Evolutionary conservation across 2,888 invertebrate genomes (phyloP), one percentile per base, ranked within the genome.

Genomic region (Andrena camellia): DNA sequence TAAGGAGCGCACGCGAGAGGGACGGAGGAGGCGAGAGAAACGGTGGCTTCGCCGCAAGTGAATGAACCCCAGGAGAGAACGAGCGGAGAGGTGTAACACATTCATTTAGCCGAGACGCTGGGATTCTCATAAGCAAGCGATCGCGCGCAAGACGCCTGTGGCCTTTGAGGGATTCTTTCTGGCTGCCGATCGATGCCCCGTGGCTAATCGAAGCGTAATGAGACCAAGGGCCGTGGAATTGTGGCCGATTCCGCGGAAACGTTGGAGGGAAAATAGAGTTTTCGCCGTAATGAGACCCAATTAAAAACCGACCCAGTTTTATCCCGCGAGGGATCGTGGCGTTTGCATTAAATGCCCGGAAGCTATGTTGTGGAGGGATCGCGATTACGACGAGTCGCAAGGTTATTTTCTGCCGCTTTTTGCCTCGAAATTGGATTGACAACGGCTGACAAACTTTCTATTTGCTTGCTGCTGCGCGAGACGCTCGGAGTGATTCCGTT

Each of bases 1-100:
- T 74, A 71, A 82, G 70, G 80, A 87, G 86, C 78, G 73, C 83
- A 63, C 52, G 62, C 26, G 33, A 42, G 52, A 67, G 33, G 35
- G 42, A 42, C 33, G 63, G 74, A 62, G 42, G 26, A 59, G 60
- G 57, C 50, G 31, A 54, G 71, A 66, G 74, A 66, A 66, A 66
- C 20, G 67, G 67, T 54, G 67, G 60, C 79, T 75, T 63, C 72
- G 66, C 77, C 78, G 82, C 81, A 57, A 86, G 88, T 86, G 88
- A 88, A 88, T 86, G 86, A 88, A 88, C 88, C 81, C 83, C 62
- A 72, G 75, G 71, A 80, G 75, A 62, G 77, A 85, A 83, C 81
- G 82, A 75, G 77, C 73, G 84, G 17, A 80, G 86, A 82, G 88
- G 77, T 85, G 88, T 88, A 88, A 88, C 86, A 85, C 88, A 88